phyloP scores from a whole-genome alignment of 2,113 vertebrate species.

The Scomber scombrus region DNA sequence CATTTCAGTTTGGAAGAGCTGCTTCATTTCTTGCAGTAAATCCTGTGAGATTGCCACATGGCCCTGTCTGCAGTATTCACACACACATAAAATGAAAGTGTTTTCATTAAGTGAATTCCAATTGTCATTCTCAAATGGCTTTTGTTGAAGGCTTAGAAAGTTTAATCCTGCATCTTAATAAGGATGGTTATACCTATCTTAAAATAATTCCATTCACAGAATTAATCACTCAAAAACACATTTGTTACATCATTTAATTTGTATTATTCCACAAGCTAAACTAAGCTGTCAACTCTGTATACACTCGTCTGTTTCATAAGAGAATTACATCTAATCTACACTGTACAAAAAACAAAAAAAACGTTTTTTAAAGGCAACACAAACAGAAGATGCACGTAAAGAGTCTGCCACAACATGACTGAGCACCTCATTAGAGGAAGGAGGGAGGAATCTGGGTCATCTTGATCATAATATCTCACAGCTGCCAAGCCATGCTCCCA shows the following conservation, averaged over 20 bases:
- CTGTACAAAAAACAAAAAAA: background rate
- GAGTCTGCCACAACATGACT: slow-evolving; percentile 54
- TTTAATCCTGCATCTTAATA: slow-evolving; percentile 47
- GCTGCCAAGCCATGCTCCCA: slow-evolving; percentile 48
- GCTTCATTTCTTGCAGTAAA: slow-evolving; percentile 15
- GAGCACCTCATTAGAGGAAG: slow-evolving; percentile 71
- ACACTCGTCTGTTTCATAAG: background rate
- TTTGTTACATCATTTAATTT: slow-evolving; percentile 44
- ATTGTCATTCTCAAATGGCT: slow-evolving; percentile 45
- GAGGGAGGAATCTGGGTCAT: slow-evolving; percentile 72
- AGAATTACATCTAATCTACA: slow-evolving; percentile 7
- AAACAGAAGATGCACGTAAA: slow-evolving; percentile 37
- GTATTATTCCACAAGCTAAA: slow-evolving; percentile 18
- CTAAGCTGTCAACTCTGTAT: background rate
- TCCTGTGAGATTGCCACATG: slow-evolving; percentile 28
- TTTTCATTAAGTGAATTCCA: slow-evolving; percentile 57
- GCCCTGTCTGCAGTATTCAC: slow-evolving; percentile 36
- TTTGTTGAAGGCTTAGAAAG: slow-evolving; percentile 46
- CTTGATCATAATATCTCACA: slow-evolving; percentile 71
- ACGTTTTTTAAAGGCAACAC: slow-evolving; percentile 41
- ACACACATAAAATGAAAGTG: slow-evolving; percentile 52
- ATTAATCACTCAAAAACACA: slow-evolving; percentile 35
- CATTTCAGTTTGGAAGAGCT: slow-evolving; percentile 22
- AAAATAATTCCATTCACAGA: slow-evolving; percentile 27
- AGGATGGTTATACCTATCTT: slow-evolving; percentile 32